Base-by-base conservation (phyloP, 2,113 vertebrate species). In the Microcebus murinus region DNA sequence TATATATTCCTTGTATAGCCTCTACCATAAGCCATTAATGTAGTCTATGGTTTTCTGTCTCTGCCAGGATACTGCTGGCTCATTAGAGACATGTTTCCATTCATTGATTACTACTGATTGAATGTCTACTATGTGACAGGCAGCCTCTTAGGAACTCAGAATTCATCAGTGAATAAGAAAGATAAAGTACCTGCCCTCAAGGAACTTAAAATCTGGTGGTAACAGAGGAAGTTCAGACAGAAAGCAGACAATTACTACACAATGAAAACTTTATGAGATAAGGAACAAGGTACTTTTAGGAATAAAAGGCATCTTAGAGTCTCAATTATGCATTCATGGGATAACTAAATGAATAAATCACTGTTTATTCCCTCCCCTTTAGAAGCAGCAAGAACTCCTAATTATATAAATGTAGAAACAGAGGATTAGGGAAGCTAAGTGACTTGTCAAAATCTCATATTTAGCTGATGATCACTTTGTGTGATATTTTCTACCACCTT, bases 321-420 rank as follows among this genome's bases (percentile, higher is more conserved):
- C 25, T 93, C 42, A 57, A 63, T 91, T 93, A 48, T 63, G 70
- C 87, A 65, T 57, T 90, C 13, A 95, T 88, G 42, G 18, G 57
- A 81, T 67, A 59, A 84, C 76, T 83, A 91, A 63, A 81, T 65
- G 74, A 84, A 77, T 27, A 76, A 71, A 45, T 73, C 74, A 48
- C 31, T 90, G 21, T 63, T 73, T 76, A 55, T 68, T 77, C 31
- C 31, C 45, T 71, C 14, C 36, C 14, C 6, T 17, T 1, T 42
- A 34, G 15, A 83, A 1, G 48, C 45, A 65, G 63, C 21, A 42
- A 90, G 59, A 45, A 48, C 55, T 36, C 36, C 52, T 95, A 79
- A 55, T 77, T 50, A 52, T 34, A n/a, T 1, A 52, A 31, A 48
- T 70, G 12, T 50, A 48, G 48, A 89, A 94, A 55, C 17, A 12